Conservation (phyloP, 2,888 invertebrate genomes). For the Agrilus cyanescens region DNA sequence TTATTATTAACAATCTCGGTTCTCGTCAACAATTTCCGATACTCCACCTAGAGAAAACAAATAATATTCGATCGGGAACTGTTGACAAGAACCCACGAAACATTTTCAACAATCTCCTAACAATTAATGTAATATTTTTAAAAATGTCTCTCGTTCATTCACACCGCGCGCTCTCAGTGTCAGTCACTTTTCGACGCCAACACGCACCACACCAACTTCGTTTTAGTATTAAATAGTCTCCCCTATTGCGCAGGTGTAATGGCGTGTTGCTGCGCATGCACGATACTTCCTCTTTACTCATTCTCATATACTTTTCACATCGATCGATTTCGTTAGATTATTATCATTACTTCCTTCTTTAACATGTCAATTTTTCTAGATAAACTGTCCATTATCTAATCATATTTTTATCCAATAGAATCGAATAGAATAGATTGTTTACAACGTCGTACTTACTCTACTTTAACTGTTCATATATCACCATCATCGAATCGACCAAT, state of each 20-base stretch:
- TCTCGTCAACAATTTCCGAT: conserved; percentile 21
- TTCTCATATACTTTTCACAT: conserved; percentile 7
- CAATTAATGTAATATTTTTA: conserved; percentile 36
- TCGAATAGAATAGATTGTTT: too few relatives aligned
- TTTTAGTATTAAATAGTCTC: conserved; percentile 6
- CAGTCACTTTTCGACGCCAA: background rate
- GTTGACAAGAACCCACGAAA: conserved; percentile 21
- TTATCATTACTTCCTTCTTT: too few relatives aligned
- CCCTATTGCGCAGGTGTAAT: conserved; percentile 4
- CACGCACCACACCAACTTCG: conserved; percentile 5
- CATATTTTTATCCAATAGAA: too few relatives aligned
- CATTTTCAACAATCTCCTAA: conserved; percentile 36
- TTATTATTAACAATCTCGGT: conserved; percentile 26
- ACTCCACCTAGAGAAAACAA: conserved; percentile 21
- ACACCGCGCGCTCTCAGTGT: conserved; percentile 22
- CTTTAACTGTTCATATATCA: too few relatives aligned
- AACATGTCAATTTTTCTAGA: too few relatives aligned
- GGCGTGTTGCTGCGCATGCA: background rate
- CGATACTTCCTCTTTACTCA: background rate
- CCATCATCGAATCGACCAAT: too few relatives aligned
- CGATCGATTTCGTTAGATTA: conserved; percentile 4
- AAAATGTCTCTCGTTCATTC: conserved; percentile 30
- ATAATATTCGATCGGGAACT: conserved; percentile 18
- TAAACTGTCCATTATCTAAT: background rate
- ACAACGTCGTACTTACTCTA: too few relatives aligned